Evolutionary conservation across 2,888 invertebrate genomes (phyloP).

Genomic region (Pyrochroa serraticornis): DNA sequence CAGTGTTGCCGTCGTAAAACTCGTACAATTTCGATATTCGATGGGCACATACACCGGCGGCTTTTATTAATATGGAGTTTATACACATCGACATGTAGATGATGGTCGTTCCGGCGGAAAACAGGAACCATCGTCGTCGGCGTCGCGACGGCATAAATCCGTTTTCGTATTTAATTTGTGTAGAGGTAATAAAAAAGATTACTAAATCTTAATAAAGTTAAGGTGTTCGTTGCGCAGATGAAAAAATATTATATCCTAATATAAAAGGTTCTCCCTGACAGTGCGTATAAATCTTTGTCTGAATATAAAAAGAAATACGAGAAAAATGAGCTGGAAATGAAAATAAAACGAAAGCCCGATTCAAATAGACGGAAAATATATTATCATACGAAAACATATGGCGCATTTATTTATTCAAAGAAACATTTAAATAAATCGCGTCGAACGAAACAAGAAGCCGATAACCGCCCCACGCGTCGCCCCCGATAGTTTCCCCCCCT

Average conservation of each 20-base stretch:
- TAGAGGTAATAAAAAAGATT: constrained; percentile 40
- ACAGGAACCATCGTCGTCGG: too few relatives aligned
- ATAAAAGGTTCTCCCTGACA: constrained; percentile 56
- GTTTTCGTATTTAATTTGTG: constrained; percentile 26
- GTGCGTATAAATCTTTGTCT: constrained; percentile 58
- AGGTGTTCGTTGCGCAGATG: constrained; percentile 48
- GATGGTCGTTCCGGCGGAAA: constrained; percentile 4
- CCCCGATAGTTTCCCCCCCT: constrained; percentile 30
- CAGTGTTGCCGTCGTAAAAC: constrained; percentile 48
- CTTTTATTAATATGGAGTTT: constrained; percentile 24
- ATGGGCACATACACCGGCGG: constrained; percentile 32
- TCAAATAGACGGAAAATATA: constrained; percentile 57
- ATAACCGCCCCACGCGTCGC: not conserved
- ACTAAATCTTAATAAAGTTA: constrained; percentile 52
- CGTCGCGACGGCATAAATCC: constrained; percentile 16
- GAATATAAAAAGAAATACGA: constrained; percentile 57
- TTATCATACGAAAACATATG: constrained; percentile 52
- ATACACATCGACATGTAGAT: constrained; percentile 3
- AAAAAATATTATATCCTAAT: constrained; percentile 59
- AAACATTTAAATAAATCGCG: constrained; percentile 37
- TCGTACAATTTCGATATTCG: constrained; percentile 46
- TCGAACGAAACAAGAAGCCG: not conserved
- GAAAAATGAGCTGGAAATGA: constrained; percentile 58
- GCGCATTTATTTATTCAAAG: constrained; percentile 41
- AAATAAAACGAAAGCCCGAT: constrained; percentile 56